phyloP scores from a whole-genome alignment of 2,888 invertebrate genomes.

The Trachelus iudaicus region DNA sequence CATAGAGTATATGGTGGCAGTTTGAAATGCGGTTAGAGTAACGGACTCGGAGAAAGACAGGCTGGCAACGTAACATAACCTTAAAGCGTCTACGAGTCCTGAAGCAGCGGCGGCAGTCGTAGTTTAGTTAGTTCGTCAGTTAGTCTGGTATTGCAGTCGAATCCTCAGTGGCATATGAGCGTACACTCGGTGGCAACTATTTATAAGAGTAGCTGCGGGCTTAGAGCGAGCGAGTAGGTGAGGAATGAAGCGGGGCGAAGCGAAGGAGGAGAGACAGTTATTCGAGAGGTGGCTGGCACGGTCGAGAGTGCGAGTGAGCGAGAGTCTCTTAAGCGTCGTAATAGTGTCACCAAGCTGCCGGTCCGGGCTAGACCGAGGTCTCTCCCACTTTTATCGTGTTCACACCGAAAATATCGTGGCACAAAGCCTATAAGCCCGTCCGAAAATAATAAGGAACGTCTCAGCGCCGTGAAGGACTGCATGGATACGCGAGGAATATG shows the following conservation, averaged over 20 bases:
- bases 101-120: not conserved
- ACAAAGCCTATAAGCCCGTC: not conserved
- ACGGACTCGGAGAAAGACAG: not conserved
- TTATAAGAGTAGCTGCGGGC: slow-evolving; percentile 1
- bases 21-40: not conserved
- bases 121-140: not conserved
- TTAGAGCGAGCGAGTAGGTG: not conserved
- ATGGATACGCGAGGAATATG: not conserved
- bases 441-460: slow-evolving; percentile 5
- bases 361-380: slow-evolving; percentile 7
- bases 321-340: not conserved
- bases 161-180: not conserved
- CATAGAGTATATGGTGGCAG: not conserved
- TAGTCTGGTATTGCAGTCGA: not conserved
- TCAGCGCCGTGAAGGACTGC: not conserved
- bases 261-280: not conserved
- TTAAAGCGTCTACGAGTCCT: not conserved
- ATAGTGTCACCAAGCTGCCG: slow-evolving; percentile 6
- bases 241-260: not conserved
- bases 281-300: not conserved
- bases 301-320: not conserved
- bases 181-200: not conserved
- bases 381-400: not conserved
- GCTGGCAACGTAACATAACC: not conserved
- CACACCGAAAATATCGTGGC: slow-evolving; percentile 1